Evolutionary conservation across 1,140 invertebrate species (phyloP), one percentile per base, ranked within the genome.

Genomic region (Homarus americanus): DNA sequence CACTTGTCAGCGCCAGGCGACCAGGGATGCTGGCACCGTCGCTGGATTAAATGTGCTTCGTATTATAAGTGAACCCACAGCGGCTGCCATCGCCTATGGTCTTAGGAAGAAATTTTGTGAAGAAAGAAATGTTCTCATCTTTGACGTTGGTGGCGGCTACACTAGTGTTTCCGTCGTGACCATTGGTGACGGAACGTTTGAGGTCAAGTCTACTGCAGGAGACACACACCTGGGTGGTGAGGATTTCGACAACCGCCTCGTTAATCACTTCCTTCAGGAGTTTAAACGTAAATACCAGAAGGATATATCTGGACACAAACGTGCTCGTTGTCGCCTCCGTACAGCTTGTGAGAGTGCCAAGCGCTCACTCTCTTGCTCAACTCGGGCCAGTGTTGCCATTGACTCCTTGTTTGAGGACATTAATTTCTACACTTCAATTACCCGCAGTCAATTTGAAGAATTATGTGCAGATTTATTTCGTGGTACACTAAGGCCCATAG

Each of bases 21-120:
- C 76, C 76, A 79, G 41, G n/a, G 76, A 79, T 28, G 76, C 76
- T 32, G 76, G 76, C 12, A 79, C 76, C 17, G 41, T 79, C 24
- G 24, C 76, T 28, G 76, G 72, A 10, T 36, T 34, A n/a, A 1
- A 79, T 17, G 10, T 36, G 15, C 76, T 79, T 0, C 28, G 76
- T 32, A 79, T 79, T 38, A 79, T 79, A 20, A 79, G 41, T 49
- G 76, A 79, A 49, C 76, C 76, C 24, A 79, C 76, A 4, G 75
- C 75, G 20, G 76, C 76, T 24, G 76, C 76, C 76, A 79, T 79
- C n/a, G 76, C 76, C 3, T 79, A 79, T 49, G 76, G 76, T n/a
- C 76, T 79, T 28, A 38, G 41, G 24, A 79, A 79, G 41, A 79
- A 41, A 38, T 36, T 49, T 17, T 2, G 76, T 40, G 41, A 3